phyloP scores from a whole-genome alignment of 2,797 vertebrate genomes.

The Borostomias antarcticus region DNA sequence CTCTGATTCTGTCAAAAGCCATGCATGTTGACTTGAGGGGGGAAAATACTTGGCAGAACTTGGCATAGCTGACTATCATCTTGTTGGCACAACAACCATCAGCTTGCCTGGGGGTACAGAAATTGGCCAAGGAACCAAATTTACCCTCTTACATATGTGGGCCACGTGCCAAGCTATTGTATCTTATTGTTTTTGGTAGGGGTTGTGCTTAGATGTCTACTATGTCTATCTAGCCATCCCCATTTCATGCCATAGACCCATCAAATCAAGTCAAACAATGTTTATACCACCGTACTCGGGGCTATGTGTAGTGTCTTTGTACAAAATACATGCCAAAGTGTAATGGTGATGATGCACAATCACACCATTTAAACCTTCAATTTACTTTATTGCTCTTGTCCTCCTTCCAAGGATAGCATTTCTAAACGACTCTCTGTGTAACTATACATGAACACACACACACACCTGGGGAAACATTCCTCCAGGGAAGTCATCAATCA shows the following conservation, averaged over 20 bases:
- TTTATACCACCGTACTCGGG: constrained; percentile 21
- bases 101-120: neutral
- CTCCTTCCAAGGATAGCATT: constrained; percentile 74
- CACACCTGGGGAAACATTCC: constrained; percentile 84
- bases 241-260: neutral
- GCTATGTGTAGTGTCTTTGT: constrained; percentile 36
- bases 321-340: constrained; percentile 47
- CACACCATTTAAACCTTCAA: constrained; percentile 61
- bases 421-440: constrained; percentile 58
- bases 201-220: no score
- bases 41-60: neutral
- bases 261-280: constrained; percentile 31
- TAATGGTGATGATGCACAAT: constrained; percentile 64
- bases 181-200: neutral
- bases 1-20: constrained; percentile 38
- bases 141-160: constrained; percentile 1
- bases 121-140: neutral
- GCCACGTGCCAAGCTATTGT: neutral
- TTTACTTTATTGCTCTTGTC: constrained; percentile 77
- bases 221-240: neutral
- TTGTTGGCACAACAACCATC: constrained; percentile 42
- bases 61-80: constrained; percentile 44
- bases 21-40: constrained; percentile 44
- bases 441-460: constrained; percentile 43
- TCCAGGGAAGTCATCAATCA: constrained; percentile 84